Evolutionary conservation across 1,140 invertebrate species (phyloP), one percentile per base, ranked within the genome.

Genomic region (Papilio helenus): DNA sequence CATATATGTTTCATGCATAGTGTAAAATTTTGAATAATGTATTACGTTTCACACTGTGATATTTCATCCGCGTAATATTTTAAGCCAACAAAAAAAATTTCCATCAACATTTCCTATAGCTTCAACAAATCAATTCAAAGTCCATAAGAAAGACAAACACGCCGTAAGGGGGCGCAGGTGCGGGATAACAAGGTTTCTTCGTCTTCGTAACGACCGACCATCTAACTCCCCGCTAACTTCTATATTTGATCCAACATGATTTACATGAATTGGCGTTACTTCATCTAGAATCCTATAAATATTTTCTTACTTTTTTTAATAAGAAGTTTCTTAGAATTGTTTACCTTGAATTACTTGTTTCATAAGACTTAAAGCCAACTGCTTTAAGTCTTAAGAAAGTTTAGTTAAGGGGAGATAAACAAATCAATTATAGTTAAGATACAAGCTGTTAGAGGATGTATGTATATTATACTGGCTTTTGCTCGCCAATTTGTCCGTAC

Each of bases 81-180:
- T 26, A 65, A 0, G 61, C 0, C 61, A 7, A 29, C 26, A 3
- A 29, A 65, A 65, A 39, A 58, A 26, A 1, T 26, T 26, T 16
- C 61, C 23, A 65, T 65, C 61, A 34, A 34, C 23, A 65, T 34
- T 65, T 65, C 61, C 61, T 14, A 29, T 65, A 29, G 12, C 61
- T 65, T 65, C 61, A 65, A 65, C 61, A 65, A 65, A 65, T 65
- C 61, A 65, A 65, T 65, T 65, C 23, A 65, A 65, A 65, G 23
- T 68, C 61, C 61, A 68, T 68, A 68, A 68, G 23, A 68, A 68
- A 68, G 61, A 68, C 61, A 68, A 68, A 68, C 61, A 68, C 23
- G 61, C 14, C 61, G 61, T 29, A 29, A 29, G 61, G 34, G 61
- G 61, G 61, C 61, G 23, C 23, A 61, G 61, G 61, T 68, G 61